These are phyloP conservation scores for Carcinoscorpius rotundicauda DNA, from an alignment of 1,140 invertebrate genomes.

Conservation along the genomic window DNA sequence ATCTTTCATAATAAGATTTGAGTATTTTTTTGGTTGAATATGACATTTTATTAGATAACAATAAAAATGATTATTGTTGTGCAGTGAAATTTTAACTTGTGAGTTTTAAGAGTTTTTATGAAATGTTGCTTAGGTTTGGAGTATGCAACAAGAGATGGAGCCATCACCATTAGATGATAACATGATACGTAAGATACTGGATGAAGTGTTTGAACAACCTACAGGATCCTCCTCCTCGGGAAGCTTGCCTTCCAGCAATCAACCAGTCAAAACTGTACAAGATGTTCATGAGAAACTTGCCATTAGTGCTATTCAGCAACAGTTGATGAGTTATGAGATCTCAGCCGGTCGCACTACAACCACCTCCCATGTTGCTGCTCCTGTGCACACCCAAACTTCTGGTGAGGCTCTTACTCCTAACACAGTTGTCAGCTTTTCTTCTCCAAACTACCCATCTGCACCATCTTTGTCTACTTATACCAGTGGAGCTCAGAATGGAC, in stretches of 20 bases:
- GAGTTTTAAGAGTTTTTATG: too few relatives aligned
- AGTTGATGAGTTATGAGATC: conserved; percentile 70
- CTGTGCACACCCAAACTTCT: conserved; percentile 5
- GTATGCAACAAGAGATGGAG: conserved; percentile 22
- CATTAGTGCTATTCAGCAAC: conserved; percentile 78
- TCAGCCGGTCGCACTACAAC: conserved; percentile 26
- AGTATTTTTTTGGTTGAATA: too few relatives aligned
- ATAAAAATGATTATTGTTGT: too few relatives aligned
- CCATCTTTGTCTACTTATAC: too few relatives aligned
- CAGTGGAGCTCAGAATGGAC: too few relatives aligned
- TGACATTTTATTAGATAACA: too few relatives aligned
- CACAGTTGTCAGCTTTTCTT: too few relatives aligned
- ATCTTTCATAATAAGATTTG: too few relatives aligned
- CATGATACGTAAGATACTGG: conserved; percentile 11
- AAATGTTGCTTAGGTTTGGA: conserved; percentile 14
- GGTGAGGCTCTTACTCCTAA: too few relatives aligned
- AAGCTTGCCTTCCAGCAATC: conserved; percentile 10
- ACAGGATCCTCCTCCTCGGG: conserved; percentile 1
- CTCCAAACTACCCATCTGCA: too few relatives aligned
- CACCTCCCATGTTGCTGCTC: conserved; percentile 8
- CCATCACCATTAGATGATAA: conserved; percentile 1
- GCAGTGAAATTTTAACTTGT: too few relatives aligned
- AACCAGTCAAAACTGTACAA: background rate
- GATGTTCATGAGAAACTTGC: conserved; percentile 61
- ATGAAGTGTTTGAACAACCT: conserved; percentile 9